Evolutionary conservation across 1,140 invertebrate species (phyloP).

Genomic region (Acromyrmex echinatior): DNA sequence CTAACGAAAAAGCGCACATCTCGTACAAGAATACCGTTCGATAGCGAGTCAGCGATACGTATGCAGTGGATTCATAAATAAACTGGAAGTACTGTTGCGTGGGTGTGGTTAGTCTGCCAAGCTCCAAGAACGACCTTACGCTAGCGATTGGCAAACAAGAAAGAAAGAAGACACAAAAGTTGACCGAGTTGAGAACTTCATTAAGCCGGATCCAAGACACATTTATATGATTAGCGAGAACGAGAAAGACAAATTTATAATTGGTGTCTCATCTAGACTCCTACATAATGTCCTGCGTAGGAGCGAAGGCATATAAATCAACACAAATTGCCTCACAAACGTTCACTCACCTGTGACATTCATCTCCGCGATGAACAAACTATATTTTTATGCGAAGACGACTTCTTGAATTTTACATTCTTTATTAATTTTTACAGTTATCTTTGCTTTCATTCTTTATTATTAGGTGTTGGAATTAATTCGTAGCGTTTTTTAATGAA

Average conservation of each 20-base stretch:
- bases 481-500: too few relatives aligned
- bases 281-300: background rate
- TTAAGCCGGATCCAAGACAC: background rate
- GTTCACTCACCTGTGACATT: slow-evolving; percentile 8
- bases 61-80: slow-evolving; percentile 58
- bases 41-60: slow-evolving; percentile 28
- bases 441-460: background rate
- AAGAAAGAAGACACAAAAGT: slow-evolving; percentile 44
- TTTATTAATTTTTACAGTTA: background rate
- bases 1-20: slow-evolving; percentile 35
- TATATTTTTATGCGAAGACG: background rate
- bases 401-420: background rate
- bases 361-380: background rate
- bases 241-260: slow-evolving; percentile 25
- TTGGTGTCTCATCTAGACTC: slow-evolving; percentile 15
- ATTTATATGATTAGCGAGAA: slow-evolving; percentile 5
- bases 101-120: slow-evolving; percentile 64
- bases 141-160: slow-evolving; percentile 15
- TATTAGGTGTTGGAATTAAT: too few relatives aligned
- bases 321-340: background rate
- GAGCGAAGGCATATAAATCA: background rate
- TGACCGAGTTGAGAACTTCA: slow-evolving; percentile 10
- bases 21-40: slow-evolving; percentile 55
- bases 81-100: slow-evolving; percentile 63
- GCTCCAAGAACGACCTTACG: slow-evolving; percentile 65